phyloP scores from a whole-genome alignment of 2,888 invertebrate genomes.

The Conomelus anceps region DNA sequence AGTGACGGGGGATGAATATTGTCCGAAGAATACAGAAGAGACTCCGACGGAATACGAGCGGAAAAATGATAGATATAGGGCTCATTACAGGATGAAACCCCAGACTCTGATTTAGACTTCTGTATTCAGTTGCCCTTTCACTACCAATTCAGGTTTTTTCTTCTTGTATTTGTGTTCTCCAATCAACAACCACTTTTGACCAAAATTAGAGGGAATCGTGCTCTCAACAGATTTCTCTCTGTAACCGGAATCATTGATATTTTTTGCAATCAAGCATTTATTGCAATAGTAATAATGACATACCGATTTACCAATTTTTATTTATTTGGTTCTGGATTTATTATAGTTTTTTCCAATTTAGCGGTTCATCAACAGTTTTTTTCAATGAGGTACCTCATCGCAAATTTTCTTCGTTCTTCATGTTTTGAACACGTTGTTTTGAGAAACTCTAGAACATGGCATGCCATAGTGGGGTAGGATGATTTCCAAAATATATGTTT shows the following conservation, averaged over 20 bases:
- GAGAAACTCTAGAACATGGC: too few species aligned
- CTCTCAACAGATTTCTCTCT: not conserved
- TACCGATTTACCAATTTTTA: too few species aligned
- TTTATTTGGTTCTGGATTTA: too few species aligned
- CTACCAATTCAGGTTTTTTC: not conserved
- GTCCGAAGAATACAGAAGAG: not conserved
- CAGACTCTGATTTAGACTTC: not conserved
- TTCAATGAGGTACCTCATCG: too few species aligned
- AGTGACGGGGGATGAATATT: not conserved
- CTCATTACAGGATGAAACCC: not conserved
- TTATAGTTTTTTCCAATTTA: too few species aligned
- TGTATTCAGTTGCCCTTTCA: not conserved
- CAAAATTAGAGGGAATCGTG: not conserved
- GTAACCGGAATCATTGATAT: not conserved
- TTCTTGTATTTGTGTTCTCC: not conserved
- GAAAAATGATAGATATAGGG: not conserved
- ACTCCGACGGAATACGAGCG: not conserved
- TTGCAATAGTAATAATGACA: too few species aligned
- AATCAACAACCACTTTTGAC: not conserved
- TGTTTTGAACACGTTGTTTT: too few species aligned
- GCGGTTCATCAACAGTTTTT: too few species aligned
- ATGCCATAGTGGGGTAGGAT: too few species aligned
- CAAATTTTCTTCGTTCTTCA: too few species aligned
- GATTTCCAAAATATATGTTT: too few species aligned
- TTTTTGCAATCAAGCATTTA: too few species aligned